Conservation (phyloP, 37 sponge, comb jelly and placozoan species). For the Eunapius fragilis region DNA sequence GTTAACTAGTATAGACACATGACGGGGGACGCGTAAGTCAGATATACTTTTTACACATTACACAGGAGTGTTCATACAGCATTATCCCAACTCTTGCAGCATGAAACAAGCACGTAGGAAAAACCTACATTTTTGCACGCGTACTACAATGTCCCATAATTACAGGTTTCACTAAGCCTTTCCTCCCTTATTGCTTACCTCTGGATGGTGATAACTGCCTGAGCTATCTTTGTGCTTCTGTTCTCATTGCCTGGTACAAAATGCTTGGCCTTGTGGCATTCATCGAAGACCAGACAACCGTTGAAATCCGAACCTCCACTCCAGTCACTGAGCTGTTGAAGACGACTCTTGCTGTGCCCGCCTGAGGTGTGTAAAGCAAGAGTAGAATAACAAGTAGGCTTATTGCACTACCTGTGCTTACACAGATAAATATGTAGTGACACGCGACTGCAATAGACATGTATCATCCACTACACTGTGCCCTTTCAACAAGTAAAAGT, state of each 20-base stretch:
- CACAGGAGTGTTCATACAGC: too few species aligned
- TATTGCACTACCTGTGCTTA: background rate
- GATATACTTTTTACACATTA: too few species aligned
- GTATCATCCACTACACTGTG: too few species aligned
- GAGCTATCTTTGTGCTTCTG: conserved; percentile 61
- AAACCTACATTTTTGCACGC: too few species aligned
- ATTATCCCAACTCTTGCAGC: too few species aligned
- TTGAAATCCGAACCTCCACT: conserved; percentile 56
- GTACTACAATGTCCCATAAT: background rate
- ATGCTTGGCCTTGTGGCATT: conserved; percentile 73
- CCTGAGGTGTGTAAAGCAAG: background rate
- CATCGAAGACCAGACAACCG: conserved; percentile 71
- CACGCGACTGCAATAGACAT: background rate
- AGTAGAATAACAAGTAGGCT: background rate
- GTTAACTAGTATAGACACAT: too few species aligned
- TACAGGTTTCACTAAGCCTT: background rate
- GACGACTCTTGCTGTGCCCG: conserved; percentile 26
- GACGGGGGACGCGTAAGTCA: too few species aligned
- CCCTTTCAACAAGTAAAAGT: too few species aligned
- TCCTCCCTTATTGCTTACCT: conserved; percentile 5
- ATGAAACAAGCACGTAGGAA: too few species aligned
- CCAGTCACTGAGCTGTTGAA: conserved; percentile 62
- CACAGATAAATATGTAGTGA: background rate
- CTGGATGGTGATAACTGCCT: conserved; percentile 54
- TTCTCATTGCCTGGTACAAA: conserved; percentile 59